A percentile compares a stretch with the other conserved stretches of the same genome.
Evolutionary conservation across 2,888 invertebrate genomes (phyloP).

Genomic region (Adelphocoris suturalis): DNA sequence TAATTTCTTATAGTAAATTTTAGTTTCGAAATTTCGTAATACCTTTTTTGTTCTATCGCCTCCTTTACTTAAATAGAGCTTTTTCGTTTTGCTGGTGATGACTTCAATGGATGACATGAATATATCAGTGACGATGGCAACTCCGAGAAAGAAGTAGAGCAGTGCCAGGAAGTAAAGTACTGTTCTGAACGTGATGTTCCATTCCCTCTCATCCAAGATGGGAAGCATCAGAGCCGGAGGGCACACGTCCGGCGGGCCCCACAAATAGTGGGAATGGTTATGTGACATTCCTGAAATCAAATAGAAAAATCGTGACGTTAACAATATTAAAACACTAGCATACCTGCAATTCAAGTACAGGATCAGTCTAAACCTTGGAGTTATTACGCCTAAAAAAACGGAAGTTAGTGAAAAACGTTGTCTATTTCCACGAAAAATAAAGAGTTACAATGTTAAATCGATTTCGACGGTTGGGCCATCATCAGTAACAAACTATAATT

Average conservation of each 20-base stretch:
- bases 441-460: too few species aligned
- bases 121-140: conserved; percentile 98
- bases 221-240: conserved; percentile 92
- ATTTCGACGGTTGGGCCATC: too few species aligned
- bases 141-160: conserved; percentile 97
- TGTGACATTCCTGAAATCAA: conserved; percentile 7
- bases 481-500: too few species aligned
- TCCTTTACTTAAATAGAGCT: conserved; percentile 86
- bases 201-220: conserved; percentile 85
- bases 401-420: too few species aligned
- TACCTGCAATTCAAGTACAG: too few species aligned
- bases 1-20: too few species aligned
- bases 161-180: conserved; percentile 92
- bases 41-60: conserved; percentile 74
- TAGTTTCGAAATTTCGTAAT: neutral
- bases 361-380: too few species aligned
- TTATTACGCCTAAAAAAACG: too few species aligned
- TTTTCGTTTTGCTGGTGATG: conserved; percentile 98
- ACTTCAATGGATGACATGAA: conserved; percentile 99
- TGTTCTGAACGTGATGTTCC: conserved; percentile 90
- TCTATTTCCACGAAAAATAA: too few species aligned
- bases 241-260: conserved; percentile 81
- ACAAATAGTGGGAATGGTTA: conserved; percentile 73
- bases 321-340: too few species aligned
- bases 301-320: neutral